Base-by-base conservation (phyloP, 2,888 invertebrate species). In the Orchesellides sinensis region DNA sequence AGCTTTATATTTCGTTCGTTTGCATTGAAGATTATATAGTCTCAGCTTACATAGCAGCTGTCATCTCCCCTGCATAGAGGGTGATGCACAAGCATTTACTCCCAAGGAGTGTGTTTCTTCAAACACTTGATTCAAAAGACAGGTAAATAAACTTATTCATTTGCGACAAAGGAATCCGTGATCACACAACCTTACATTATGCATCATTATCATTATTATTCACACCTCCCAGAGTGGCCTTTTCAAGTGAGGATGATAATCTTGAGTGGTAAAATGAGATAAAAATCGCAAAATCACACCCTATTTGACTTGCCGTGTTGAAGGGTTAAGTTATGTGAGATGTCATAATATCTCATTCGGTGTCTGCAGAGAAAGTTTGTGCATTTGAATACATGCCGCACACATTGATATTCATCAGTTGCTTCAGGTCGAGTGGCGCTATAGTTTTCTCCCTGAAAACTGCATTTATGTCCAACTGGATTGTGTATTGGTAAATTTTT, bases 231-330 rank as follows among this genome's bases (percentile, higher is more conserved):
- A 79, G 79, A 47, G 79, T 27, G 61, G 32, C 23, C 56, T 5
- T 47, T 32, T 29, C 27, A 69, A 54, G 49, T 23, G n/a, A 47
- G 27, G 19, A 2, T 49, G 56, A 49, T n/a, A 61, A 27, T 47
- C 59, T 59, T 59, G 69, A 78, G 69, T 69, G 68, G 69, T 70
- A 52, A 70, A 79, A 79, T 59, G 49, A 79, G 79, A 79, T 79
- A 79, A 79, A 78, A 79, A 79, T 79, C 79, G 79, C 79, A 61
- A 79, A 79, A 79, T 79, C 79, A 79, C 79, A 79, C 79, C 79
- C 63, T 45, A 52, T 54, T 65, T 35, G 21, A 35, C 19, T 19
- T 63, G 35, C 56, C 68, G 23, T 68, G 77, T 69, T 78, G 78
- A 70, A 79, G 79, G 79, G 79, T 79, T 79, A 72, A 72, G 27